phyloP scores from a whole-genome alignment of 2,797 vertebrate genomes.

The Oreochromis grahami region DNA sequence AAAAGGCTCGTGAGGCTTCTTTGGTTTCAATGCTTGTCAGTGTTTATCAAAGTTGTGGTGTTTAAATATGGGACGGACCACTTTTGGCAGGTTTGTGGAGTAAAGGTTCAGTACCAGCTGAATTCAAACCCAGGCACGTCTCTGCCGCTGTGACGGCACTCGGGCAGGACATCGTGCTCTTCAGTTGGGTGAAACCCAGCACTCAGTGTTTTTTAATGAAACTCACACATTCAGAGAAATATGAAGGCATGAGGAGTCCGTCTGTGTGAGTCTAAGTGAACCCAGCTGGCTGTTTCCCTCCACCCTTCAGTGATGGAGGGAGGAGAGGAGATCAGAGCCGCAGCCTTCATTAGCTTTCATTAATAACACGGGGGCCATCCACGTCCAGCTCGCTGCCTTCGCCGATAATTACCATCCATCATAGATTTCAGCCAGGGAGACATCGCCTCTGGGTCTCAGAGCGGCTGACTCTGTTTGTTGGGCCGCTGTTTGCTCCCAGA shows the following conservation, averaged over 20 bases:
- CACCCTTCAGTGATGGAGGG: background rate
- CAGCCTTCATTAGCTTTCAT: constrained; percentile 23
- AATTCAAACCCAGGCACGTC: background rate
- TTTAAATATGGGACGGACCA: background rate
- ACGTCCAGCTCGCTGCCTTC: background rate
- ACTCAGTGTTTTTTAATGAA: background rate
- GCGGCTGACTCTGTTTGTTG: background rate
- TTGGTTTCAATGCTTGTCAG: background rate
- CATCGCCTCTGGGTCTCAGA: background rate
- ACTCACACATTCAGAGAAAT: background rate
- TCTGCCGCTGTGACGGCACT: background rate
- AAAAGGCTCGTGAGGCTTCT: background rate
- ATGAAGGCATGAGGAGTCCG: background rate
- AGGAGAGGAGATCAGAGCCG: background rate
- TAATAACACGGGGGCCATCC: background rate
- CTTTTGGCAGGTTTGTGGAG: background rate
- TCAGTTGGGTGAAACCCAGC: background rate
- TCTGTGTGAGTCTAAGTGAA: background rate
- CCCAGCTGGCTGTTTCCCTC: background rate
- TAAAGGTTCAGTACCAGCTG: background rate
- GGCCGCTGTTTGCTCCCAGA: background rate
- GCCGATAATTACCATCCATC: background rate
- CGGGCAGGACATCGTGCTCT: background rate
- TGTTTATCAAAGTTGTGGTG: background rate
- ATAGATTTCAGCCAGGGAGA: background rate